These are phyloP conservation scores for Seriola dumerili DNA, from an alignment of 2,113 vertebrate species.

Conservation along the genomic window DNA sequence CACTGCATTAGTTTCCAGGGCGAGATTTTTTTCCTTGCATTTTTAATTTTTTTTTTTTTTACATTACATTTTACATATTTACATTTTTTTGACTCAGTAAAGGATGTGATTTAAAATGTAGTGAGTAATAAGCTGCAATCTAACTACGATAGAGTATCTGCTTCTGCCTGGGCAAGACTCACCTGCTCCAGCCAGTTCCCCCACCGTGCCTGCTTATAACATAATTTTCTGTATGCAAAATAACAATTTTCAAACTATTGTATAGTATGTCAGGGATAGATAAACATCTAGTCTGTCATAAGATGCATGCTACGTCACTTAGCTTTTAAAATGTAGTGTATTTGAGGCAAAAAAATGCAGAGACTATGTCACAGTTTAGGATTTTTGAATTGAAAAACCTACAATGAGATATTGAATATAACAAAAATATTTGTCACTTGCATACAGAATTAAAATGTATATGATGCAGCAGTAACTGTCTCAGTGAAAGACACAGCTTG, in stretches of 20 bases:
- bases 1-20: too few species aligned
- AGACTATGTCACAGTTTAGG: not conserved
- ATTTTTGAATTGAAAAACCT: not conserved
- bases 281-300: conserved; percentile 20
- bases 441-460: not conserved
- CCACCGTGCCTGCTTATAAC: too few species aligned
- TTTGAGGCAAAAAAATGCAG: conserved; percentile 13
- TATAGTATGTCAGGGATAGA: not conserved
- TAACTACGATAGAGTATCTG: too few species aligned
- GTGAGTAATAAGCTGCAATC: too few species aligned
- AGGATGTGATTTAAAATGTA: too few species aligned
- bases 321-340: not conserved
- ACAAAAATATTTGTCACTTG: not conserved
- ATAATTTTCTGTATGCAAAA: conserved; percentile 4
- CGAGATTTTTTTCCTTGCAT: too few species aligned
- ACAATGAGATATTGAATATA: not conserved
- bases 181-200: too few species aligned
- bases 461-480: not conserved
- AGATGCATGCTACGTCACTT: not conserved
- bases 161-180: too few species aligned
- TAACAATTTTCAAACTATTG: not conserved
- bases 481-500: not conserved
- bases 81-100: too few species aligned
- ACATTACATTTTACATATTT: too few species aligned
- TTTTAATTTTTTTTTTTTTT: too few species aligned